A percentile compares a stretch with the other conserved stretches of the same genome.
phyloP scores from a whole-genome alignment of 2,797 vertebrate species.

The Clarias laeviceps region DNA sequence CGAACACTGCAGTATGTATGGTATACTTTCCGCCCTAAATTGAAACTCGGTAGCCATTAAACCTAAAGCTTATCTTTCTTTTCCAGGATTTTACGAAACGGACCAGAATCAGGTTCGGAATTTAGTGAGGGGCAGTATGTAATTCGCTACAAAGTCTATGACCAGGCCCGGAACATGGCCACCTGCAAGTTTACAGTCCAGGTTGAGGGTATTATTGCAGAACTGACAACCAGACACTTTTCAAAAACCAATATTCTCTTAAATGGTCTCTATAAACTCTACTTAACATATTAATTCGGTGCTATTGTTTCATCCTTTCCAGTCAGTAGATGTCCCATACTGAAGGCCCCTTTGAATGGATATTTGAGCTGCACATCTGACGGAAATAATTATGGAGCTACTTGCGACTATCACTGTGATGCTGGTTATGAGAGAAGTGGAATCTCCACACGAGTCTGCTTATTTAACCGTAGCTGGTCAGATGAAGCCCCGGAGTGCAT shows the following conservation, averaged over 20 bases:
- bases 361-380: constrained; percentile 87
- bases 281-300: background rate
- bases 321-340: constrained; percentile 82
- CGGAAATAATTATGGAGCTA: constrained; percentile 87
- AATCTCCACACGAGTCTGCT: constrained; percentile 79
- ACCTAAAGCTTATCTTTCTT: constrained; percentile 32
- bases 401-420: constrained; percentile 88
- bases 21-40: background rate
- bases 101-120: constrained; percentile 80
- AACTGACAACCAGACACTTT: background rate
- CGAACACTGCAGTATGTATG: constrained; percentile 81
- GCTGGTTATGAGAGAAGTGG: constrained; percentile 86
- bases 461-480: constrained; percentile 85
- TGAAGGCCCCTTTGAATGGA: constrained; percentile 83
- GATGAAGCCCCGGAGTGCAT: constrained; percentile 77
- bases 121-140: constrained; percentile 86
- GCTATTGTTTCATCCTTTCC: background rate
- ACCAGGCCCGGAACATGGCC: constrained; percentile 89
- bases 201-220: constrained; percentile 81
- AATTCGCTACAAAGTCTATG: constrained; percentile 89
- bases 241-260: background rate
- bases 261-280: background rate
- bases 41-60: background rate
- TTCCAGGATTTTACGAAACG: constrained; percentile 81
- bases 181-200: constrained; percentile 94